Conservation (phyloP, 2,113 vertebrate species). For the Azemiops feae region DNA sequence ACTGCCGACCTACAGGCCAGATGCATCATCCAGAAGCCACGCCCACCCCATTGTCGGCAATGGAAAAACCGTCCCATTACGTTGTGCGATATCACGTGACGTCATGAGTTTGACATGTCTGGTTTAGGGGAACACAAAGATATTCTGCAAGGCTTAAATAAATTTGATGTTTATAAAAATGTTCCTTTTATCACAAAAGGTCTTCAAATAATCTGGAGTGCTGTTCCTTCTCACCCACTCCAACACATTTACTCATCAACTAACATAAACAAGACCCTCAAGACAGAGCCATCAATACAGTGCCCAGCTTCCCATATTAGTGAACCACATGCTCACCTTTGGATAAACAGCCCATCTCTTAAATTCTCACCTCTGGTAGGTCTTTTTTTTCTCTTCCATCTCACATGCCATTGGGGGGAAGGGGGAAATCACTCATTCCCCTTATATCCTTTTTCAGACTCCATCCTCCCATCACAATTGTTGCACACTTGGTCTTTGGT, state of each 20-base stretch:
- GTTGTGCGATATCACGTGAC: too few species aligned
- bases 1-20: too few species aligned
- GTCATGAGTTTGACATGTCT: too few species aligned
- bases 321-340: neutral
- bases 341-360: neutral
- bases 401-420: neutral
- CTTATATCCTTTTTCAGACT: neutral
- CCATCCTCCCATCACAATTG: neutral
- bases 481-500: neutral
- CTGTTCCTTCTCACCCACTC: neutral
- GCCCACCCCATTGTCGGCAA: too few species aligned
- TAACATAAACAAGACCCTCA: neutral
- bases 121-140: neutral
- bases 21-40: too few species aligned
- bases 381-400: neutral
- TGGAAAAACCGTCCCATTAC: too few species aligned
- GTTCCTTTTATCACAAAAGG: neutral
- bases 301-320: neutral
- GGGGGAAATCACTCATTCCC: neutral
- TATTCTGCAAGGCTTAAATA: neutral
- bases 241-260: neutral
- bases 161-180: neutral
- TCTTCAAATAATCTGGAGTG: neutral
- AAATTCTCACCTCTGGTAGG: neutral
- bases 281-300: neutral